These are phyloP conservation scores for Tetragnatha montana DNA, from an alignment of 2,888 invertebrate genomes.

Conservation along the genomic window DNA sequence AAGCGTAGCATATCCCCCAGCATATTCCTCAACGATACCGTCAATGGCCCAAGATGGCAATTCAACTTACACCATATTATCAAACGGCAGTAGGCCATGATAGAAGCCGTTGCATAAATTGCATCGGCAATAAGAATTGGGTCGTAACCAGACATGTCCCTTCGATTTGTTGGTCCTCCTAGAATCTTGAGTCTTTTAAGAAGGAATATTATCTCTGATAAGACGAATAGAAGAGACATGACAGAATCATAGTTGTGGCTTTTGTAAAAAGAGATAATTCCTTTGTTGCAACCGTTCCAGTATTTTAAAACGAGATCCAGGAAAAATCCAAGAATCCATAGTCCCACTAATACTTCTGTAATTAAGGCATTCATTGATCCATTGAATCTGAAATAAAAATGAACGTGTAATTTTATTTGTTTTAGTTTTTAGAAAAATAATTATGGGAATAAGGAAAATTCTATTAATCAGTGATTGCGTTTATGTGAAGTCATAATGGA, in stretches of 20 bases:
- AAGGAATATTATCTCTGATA: conserved; percentile 84
- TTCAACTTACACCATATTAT: conserved; percentile 82
- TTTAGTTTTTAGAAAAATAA: too few relatives aligned
- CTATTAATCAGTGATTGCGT: too few relatives aligned
- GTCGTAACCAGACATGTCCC: conserved; percentile 82
- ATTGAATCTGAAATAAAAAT: conserved; percentile 25
- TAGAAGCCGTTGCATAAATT: conserved; percentile 82
- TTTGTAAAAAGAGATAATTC: conserved; percentile 51
- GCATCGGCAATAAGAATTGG: conserved; percentile 82
- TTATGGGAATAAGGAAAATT: too few relatives aligned
- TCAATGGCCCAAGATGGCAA: conserved; percentile 82
- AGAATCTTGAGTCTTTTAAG: conserved; percentile 75
- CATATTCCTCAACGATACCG: conserved; percentile 72
- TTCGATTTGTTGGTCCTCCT: conserved; percentile 78
- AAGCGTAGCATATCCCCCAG: conserved; percentile 75
- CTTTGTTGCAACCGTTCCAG: conserved; percentile 45
- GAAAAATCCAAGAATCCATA: conserved; percentile 63
- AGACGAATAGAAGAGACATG: conserved; percentile 74
- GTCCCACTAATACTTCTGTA: conserved; percentile 58
- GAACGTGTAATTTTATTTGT: too few relatives aligned
- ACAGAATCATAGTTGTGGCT: conserved; percentile 50
- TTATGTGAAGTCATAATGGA: too few relatives aligned
- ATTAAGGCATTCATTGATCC: conserved; percentile 31
- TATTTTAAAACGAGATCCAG: conserved; percentile 34
- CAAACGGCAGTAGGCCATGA: conserved; percentile 82